Evolutionary conservation across 1,140 invertebrate genomes (phyloP), one percentile per base, ranked within the genome.

Genomic region (Heliconius hermathena): DNA sequence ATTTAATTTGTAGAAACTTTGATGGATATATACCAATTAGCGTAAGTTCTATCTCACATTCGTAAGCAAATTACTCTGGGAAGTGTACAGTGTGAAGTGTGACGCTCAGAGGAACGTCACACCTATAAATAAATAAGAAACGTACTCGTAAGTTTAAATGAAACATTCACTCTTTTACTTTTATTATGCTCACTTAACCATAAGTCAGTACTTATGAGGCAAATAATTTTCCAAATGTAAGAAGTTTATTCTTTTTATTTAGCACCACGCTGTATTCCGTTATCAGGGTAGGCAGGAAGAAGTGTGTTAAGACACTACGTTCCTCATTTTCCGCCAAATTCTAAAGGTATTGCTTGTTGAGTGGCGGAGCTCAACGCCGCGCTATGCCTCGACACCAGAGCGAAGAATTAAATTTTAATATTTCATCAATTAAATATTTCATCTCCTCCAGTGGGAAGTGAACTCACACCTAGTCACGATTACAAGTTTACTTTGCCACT

Each of bases 11-110:
- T 71, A 73, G 88, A 85, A 87, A 88, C 90, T 90, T 88, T 82
- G 81, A 73, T 81, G 81, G 84, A 88, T 85, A 86, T 88, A 89
- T 89, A 87, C 83, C 84, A 84, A 90, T 90, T 84, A 73, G 78
- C 83, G 83, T 87, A 85, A 83, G 84, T 89, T 88, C 88, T 89
- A 90, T 90, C 87, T 66, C 86, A 88, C 77, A 86, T 85, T 85
- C 80, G 84, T 90, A 90, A 90, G 90, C 90, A 90, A 88, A 86
- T 90, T 91, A 90, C 86, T 82, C 86, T 83, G 87, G 72, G 70
- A 52, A 80, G 78, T 26, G 26, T 78, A 26, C 36, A 54, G 36
- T 73, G 73, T 22, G 71, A 36, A 66, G 60, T 16, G 60, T 66
- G 60, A 66, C 54, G 54, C 54, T 60, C n/a, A 6, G 26, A 66